phyloP scores from a whole-genome alignment of 1,140 invertebrate species.

The Fopius arisanus region DNA sequence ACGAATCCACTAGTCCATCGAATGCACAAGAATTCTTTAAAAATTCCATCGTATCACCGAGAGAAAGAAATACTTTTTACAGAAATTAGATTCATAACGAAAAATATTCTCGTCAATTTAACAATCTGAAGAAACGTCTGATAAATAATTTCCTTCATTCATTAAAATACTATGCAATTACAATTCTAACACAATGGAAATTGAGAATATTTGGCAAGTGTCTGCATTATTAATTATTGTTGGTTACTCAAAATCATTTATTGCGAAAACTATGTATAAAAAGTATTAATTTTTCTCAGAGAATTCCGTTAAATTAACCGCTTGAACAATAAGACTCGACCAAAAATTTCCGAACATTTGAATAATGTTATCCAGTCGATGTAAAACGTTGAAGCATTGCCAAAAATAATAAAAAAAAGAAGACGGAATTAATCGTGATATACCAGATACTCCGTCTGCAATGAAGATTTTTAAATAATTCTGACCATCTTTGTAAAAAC shows the following conservation, averaged over 20 bases:
- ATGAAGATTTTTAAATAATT: slow-evolving; percentile 34
- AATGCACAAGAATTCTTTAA: not conserved
- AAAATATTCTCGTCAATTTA: too few species aligned
- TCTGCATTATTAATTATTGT: too few species aligned
- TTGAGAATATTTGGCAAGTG: too few species aligned
- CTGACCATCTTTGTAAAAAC: slow-evolving; percentile 59
- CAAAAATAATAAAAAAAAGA: not conserved
- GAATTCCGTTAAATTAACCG: not conserved
- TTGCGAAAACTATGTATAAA: too few species aligned
- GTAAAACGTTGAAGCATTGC: not conserved
- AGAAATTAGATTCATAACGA: too few species aligned
- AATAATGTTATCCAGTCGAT: not conserved
- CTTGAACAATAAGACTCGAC: not conserved
- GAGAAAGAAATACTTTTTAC: too few species aligned
- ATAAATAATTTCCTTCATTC: too few species aligned
- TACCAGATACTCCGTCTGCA: slow-evolving; percentile 42
- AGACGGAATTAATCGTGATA: slow-evolving; percentile 9
- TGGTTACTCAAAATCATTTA: too few species aligned
- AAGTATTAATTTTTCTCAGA: too few species aligned
- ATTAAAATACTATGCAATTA: too few species aligned
- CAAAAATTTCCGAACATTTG: not conserved
- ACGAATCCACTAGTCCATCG: not conserved
- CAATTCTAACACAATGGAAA: too few species aligned
- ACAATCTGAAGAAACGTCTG: too few species aligned
- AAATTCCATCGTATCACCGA: not conserved